Base-by-base conservation (phyloP, 1,140 invertebrate genomes). In the Caenorhabditis remanei region DNA sequence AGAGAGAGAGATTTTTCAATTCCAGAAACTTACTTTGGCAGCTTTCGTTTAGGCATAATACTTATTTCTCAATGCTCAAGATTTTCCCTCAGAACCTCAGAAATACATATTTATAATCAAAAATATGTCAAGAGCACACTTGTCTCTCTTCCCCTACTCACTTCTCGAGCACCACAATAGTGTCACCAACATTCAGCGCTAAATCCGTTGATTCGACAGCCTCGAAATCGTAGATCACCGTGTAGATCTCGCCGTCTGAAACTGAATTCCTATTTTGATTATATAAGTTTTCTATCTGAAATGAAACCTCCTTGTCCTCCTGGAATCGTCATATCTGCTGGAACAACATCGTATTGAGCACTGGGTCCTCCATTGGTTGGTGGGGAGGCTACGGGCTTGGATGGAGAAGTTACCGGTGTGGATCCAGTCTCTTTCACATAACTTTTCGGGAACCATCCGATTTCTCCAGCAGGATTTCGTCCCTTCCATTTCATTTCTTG, bases 201-300 rank as follows among this genome's bases (percentile, higher is more conserved):
- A 99, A 94, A 94, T 99, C 98, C 11, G 96, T 97, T 0, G 95
- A 94, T 93, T 99, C 98, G 14, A 94, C 93, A 0, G 97, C 98
- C 61, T 95, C 91, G 88, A 94, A 95, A 46, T 91, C 90, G 90
- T 94, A 95, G 86, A 94, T 92, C 0, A 93, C 94, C 16, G 90
- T 86, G 85, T 90, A 93, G 85, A 89, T 89, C 88, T 89, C 88
- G 13, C 88, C 91, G 11, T 19, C 4, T 58, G 48, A 5, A 56
- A 8, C 90, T 55, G 48, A 16, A 55, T 71, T 16, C 19, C n/a
- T 16, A n/a, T 11, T 6, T 63, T 21, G n/a, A n/a, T 4, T 9
- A 41, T 85, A 41, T 83, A 13, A 4, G 6, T 43, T 46, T 46
- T 16, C 71, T 21, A 9, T 14, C 9, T 43, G 11, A 7, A 13